Percentiles rank a stretch among this genome's conserved stretches.
These are phyloP conservation scores for Pseudoips prasinana DNA, from an alignment of 2,888 invertebrate genomes.

Conservation along the genomic window DNA sequence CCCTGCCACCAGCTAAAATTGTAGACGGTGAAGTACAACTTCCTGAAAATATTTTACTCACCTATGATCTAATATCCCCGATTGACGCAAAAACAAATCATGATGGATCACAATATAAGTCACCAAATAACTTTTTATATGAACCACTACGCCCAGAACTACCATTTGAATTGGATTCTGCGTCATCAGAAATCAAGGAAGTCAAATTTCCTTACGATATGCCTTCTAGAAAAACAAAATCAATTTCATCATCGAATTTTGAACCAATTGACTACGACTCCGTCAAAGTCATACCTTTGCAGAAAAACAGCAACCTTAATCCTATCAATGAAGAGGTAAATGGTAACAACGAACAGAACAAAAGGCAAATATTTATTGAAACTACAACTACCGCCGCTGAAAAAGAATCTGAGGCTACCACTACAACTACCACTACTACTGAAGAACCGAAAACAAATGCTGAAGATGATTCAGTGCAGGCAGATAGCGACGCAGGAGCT, in stretches of 20 bases:
- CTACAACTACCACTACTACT: constrained; percentile 34
- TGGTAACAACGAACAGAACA: constrained; percentile 52
- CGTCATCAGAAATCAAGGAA: constrained; percentile 62
- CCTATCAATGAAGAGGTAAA: constrained; percentile 52
- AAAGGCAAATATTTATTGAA: constrained; percentile 46
- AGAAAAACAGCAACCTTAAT: constrained; percentile 56
- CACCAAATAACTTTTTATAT: constrained; percentile 58
- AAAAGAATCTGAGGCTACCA: constrained; percentile 16
- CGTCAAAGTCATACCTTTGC: constrained; percentile 68
- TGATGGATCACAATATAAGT: constrained; percentile 30
- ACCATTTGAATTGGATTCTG: constrained; percentile 66
- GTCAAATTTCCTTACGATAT: constrained; percentile 59
- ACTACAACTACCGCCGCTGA: constrained; percentile 19
- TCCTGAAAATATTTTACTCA: constrained; percentile 69
- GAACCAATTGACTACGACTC: constrained; percentile 70
- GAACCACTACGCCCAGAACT: constrained; percentile 63
- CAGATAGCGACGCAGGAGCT: constrained; percentile 74
- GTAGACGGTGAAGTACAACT: constrained; percentile 65
- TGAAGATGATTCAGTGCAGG: constrained; percentile 57
- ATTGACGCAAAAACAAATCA: constrained; percentile 41
- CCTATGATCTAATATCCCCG: constrained; percentile 65
- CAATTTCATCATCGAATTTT: constrained; percentile 45
- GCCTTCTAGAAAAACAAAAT: constrained; percentile 59
- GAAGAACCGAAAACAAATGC: constrained; percentile 45
- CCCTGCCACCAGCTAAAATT: constrained; percentile 62